Base-by-base conservation (phyloP, 2,888 invertebrate species). In the Eupithecia insigniata region DNA sequence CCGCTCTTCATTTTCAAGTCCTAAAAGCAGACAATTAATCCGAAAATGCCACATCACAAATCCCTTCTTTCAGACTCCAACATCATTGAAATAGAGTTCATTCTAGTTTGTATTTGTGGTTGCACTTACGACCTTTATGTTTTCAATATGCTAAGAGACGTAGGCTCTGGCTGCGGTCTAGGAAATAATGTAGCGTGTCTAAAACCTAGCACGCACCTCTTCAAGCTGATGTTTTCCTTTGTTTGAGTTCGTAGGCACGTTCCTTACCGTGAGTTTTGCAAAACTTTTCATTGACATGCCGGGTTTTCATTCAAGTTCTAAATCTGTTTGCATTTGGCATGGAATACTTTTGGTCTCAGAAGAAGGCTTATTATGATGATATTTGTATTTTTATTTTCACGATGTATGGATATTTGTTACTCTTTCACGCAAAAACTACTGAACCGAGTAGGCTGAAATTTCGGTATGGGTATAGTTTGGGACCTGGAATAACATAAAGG, bases 131-230 rank as follows among this genome's bases (percentile, higher is more conserved):
- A 26, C 55, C 55, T 55, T 26, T 55, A 12, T 55, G 51, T 26
- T 55, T 10, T 26, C 7, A 26, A 14, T n/a, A 12, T 14, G 26
- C 2, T 55, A 1, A 88, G 90, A 92, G 92, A 92, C 90, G 87
- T 89, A 89, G 90, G 90, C 89, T 87, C 87, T 85, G 85, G 84
- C 78, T 82, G 89, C 84, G 89, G 90, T 89, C 91, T 91, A 90
- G 90, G 87, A 90, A 92, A 92, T 92, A 93, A 92, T 92, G 92
- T 89, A 83, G 85, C 89, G 83, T 89, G 88, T 86, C 90, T 91
- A 88, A 91, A 90, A 87, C 90, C 82, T 81, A 82, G 84, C 90
- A 90, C 90, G 90, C 90, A 90, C 86, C 83, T 84, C 82, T 75
- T 74, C 64, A 80, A 61, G 80, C 79, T 81, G 84, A 83, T 81